Evolutionary conservation across 2,113 vertebrate species (phyloP).

Genomic region (Stegostoma tigrinum): DNA sequence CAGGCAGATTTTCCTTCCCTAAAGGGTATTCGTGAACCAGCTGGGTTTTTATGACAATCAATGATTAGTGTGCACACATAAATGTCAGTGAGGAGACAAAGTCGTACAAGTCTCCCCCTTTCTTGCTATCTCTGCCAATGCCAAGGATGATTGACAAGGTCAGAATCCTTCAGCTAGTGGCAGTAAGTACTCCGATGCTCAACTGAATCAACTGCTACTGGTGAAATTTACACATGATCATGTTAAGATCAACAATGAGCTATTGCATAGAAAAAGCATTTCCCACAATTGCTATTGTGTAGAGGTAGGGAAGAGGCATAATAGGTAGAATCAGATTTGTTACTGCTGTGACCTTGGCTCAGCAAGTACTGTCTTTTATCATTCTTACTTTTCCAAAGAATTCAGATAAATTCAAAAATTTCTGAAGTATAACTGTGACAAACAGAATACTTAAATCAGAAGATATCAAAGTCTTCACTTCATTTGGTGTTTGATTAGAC

Average conservation of each 20-base stretch:
- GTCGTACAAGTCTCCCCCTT: background rate
- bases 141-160: background rate
- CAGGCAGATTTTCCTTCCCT: no score
- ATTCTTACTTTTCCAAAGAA: background rate
- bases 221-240: no score
- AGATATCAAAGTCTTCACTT: background rate
- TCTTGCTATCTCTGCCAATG: background rate
- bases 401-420: background rate
- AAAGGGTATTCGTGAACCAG: no score
- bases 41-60: no score
- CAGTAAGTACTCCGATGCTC: no score
- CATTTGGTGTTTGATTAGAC: background rate
- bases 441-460: background rate
- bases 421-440: background rate
- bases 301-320: no score
- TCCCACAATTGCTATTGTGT: no score
- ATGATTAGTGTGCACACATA: background rate
- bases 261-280: no score
- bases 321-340: background rate
- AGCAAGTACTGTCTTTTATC: background rate
- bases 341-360: background rate
- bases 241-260: no score
- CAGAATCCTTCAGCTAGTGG: no score
- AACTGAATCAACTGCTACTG: no score
- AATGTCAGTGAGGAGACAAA: background rate